phyloP scores from a whole-genome alignment of 2,888 invertebrate species.

The Macropis europaea region DNA sequence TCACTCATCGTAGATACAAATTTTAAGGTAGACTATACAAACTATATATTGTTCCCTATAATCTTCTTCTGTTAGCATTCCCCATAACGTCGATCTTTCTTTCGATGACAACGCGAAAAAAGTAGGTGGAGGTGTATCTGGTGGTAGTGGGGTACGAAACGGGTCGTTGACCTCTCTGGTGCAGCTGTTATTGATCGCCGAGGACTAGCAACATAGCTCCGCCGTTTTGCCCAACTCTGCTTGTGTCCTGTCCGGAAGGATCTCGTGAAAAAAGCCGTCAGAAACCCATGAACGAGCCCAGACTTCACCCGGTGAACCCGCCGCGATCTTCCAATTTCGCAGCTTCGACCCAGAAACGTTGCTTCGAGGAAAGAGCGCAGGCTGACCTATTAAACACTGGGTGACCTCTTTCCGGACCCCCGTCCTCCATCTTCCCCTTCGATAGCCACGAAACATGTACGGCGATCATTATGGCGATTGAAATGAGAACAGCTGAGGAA shows the following conservation, averaged over 20 bases:
- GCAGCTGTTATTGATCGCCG: slow-evolving; percentile 79
- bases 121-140: slow-evolving; percentile 48
- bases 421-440: not conserved
- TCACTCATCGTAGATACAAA: no score
- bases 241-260: slow-evolving; percentile 69
- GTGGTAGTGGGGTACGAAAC: slow-evolving; percentile 62
- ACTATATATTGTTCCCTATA: no score
- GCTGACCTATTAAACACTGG: slow-evolving; percentile 55
- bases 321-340: slow-evolving; percentile 10
- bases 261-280: slow-evolving; percentile 15
- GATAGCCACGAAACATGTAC: not conserved
- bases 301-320: not conserved
- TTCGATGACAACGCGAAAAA: slow-evolving; percentile 33
- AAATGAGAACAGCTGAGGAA: no score
- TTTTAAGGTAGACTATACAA: no score
- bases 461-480: not conserved
- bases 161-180: slow-evolving; percentile 74
- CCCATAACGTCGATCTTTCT: no score
- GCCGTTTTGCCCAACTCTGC: slow-evolving; percentile 59
- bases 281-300: not conserved
- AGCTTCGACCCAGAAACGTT: slow-evolving; percentile 34
- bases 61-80: no score
- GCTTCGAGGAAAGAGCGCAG: slow-evolving; percentile 29
- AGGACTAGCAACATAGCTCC: slow-evolving; percentile 74
- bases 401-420: slow-evolving; percentile 49